Evolutionary conservation across 2,113 vertebrate species (phyloP).

Genomic region (Pomatostomus ruficeps): DNA sequence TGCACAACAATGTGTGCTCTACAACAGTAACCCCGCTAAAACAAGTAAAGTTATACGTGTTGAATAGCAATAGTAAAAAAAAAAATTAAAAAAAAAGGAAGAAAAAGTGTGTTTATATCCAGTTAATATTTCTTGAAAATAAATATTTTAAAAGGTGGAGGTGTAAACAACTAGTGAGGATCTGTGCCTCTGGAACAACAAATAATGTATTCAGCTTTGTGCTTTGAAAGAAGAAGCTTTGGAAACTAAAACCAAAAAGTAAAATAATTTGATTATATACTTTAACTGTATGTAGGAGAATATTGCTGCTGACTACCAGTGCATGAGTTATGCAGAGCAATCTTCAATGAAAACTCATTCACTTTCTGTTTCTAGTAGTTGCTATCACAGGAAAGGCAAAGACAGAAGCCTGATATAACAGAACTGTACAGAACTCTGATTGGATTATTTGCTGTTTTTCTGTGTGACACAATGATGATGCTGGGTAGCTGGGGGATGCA

Average conservation of each 20-base stretch:
- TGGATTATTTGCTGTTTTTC: not conserved
- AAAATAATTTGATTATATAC: not conserved
- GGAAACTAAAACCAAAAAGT: not conserved
- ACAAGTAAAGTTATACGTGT: not conserved
- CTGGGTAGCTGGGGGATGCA: not conserved
- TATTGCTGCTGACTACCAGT: not conserved
- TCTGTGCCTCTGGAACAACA: not conserved
- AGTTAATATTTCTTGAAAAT: not conserved
- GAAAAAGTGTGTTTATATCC: not conserved
- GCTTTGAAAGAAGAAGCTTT: not conserved
- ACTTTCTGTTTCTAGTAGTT: not conserved
- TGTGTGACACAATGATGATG: not conserved
- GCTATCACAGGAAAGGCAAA: not conserved
- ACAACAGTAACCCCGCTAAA: not conserved
- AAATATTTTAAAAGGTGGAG: not conserved
- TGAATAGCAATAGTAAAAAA: not conserved
- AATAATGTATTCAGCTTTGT: not conserved
- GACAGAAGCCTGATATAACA: not conserved
- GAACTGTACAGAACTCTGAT: not conserved
- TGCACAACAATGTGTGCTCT: not conserved
- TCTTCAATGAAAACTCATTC: not conserved
- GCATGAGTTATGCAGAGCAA: not conserved
- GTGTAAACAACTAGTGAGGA: not conserved
- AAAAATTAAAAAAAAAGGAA: rapidly evolving
- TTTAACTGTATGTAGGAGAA: not conserved